Conservation (phyloP, 2,888 invertebrate species). For the Masnerella sp. region DNA sequence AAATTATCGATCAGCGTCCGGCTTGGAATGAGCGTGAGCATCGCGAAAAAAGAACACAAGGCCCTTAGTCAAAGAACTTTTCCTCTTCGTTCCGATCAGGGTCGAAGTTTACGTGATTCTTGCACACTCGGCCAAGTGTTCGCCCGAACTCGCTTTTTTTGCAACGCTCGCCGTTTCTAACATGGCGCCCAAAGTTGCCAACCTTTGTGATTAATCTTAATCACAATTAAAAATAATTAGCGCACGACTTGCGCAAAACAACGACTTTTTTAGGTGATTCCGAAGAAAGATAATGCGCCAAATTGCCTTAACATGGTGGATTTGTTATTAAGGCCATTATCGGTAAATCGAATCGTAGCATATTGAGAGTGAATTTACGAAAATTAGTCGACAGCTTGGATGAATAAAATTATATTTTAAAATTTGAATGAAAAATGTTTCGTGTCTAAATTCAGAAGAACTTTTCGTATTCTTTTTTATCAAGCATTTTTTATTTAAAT, state of each 20-base stretch:
- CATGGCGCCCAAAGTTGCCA: not conserved
- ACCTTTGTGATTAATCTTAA: not conserved
- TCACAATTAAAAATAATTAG: constrained; percentile 6
- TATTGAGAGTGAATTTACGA: constrained; percentile 50
- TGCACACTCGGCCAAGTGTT: constrained; percentile 4
- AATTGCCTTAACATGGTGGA: constrained; percentile 43
- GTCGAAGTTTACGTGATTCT: constrained; percentile 26
- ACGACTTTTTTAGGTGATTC: constrained; percentile 34
- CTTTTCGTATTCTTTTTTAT: too few species aligned
- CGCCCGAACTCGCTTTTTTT: not conserved
- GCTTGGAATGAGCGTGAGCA: not conserved
- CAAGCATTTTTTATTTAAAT: too few species aligned
- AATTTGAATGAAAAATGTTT: too few species aligned
- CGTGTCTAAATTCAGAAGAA: too few species aligned
- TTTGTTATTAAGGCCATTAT: constrained; percentile 51
- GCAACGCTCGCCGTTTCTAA: constrained; percentile 1
- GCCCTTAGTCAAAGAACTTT: constrained; percentile 27
- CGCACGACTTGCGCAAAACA: constrained; percentile 4
- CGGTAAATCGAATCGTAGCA: constrained; percentile 46
- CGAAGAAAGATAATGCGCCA: constrained; percentile 29
- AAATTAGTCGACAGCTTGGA: too few species aligned
- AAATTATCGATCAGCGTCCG: constrained; percentile 32
- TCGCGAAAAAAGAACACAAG: constrained; percentile 13
- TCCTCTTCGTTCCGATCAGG: constrained; percentile 20
- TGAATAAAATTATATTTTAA: too few species aligned